Base-by-base conservation (phyloP, 2,113 vertebrate genomes). In the Corythornis cristatus region DNA sequence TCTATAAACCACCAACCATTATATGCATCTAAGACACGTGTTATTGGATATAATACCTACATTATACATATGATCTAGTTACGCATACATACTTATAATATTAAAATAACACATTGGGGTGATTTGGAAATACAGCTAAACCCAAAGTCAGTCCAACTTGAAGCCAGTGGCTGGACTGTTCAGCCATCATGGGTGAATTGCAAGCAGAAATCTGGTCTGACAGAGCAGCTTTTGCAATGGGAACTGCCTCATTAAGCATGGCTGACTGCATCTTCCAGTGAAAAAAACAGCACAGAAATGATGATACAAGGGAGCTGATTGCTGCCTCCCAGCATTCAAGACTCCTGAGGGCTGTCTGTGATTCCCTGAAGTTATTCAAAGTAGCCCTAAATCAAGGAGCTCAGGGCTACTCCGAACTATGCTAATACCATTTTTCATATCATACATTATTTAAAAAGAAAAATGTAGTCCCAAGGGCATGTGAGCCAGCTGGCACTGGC, bases 61-160 rank as follows among this genome's bases (percentile, higher is more conserved):
- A 17, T 48, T 74, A 33, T 23, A n/a, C 3, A 3, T 57, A 28
- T 45, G 22, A 40, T 23, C 23, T 57, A 35, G 37, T 83, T 73
- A 33, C 5, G 58, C 8, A 46, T 22, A 48, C 8, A 60, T 12
- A 54, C 3, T 15, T 13, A 54, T 35, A 42, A 42, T 31, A 43
- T n/a, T 48, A 56, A 84, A 79, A 75, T 35, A 48, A 29, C 7
- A 12, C 40, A 33, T 13, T 25, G 40, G 2, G 16, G 8, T 51
- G 15, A 56, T 82, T 66, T 83, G 48, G 48, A 73, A 90, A 71
- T 15, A 48, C 40, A 70, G 8, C 15, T 71, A 45, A 94, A 92
- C 35, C 9, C 22, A 25, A 70, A 87, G 58, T 40, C 53, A 61
- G 22, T 62, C 62, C 71, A 79, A 21, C 22, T 23, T 35, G 25